These are phyloP conservation scores for Parauchenoglanis punctatus DNA, from an alignment of 2,797 vertebrate genomes.

Conservation along the genomic window DNA sequence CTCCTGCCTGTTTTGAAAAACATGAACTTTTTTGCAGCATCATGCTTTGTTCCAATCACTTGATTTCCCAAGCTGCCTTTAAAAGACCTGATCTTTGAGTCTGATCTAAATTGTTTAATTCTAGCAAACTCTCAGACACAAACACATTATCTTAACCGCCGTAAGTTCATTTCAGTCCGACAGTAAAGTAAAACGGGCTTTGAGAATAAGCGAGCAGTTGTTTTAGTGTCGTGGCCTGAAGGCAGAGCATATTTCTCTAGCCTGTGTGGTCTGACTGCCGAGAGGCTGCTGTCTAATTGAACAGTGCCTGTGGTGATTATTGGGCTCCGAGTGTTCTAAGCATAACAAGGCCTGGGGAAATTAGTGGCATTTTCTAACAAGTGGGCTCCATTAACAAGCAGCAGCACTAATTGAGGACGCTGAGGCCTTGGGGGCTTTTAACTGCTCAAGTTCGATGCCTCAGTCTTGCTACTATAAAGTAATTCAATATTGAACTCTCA, in stretches of 20 bases:
- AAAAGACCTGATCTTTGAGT: neutral
- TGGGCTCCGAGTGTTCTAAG: slow-evolving; percentile 42
- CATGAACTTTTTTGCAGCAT: neutral
- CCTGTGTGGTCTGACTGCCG: slow-evolving; percentile 63
- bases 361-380: slow-evolving; percentile 58
- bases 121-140: neutral
- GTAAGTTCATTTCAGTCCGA: neutral
- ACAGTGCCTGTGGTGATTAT: slow-evolving; percentile 55
- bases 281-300: slow-evolving; percentile 64
- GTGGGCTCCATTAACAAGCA: slow-evolving; percentile 53
- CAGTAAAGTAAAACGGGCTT: neutral
- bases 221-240: slow-evolving; percentile 4
- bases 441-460: neutral
- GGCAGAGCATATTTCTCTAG: slow-evolving; percentile 57
- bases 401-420: slow-evolving; percentile 36
- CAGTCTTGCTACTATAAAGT: neutral
- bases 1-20: neutral
- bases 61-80: neutral
- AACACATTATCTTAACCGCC: neutral
- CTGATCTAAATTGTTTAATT: neutral
- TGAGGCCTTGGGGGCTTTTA: slow-evolving; percentile 9
- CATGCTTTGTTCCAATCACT: neutral
- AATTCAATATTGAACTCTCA: neutral
- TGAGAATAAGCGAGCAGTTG: neutral
- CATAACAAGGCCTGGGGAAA: slow-evolving; percentile 63